Conservation (phyloP, 2,113 vertebrate species). For the Smithornis capensis region DNA sequence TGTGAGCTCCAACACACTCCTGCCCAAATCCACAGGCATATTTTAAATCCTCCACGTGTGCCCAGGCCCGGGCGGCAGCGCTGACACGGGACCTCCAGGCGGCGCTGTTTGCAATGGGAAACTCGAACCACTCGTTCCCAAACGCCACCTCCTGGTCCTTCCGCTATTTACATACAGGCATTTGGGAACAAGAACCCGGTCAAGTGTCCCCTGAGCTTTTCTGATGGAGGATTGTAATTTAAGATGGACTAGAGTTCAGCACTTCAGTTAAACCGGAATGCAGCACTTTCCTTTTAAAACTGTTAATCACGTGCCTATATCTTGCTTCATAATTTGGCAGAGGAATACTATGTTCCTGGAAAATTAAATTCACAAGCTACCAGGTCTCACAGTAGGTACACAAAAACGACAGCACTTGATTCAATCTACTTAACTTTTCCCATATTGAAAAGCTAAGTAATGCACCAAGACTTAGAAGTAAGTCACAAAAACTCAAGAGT, state of each 20-base stretch:
- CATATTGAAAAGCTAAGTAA: not conserved
- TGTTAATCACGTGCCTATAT: not conserved
- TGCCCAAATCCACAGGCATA: fast-evolving
- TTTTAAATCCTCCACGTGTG: fast-evolving
- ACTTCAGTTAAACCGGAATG: fast-evolving
- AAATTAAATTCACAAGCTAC: not conserved
- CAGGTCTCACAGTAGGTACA: not conserved
- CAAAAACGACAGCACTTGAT: not conserved
- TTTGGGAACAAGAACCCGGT: fast-evolving
- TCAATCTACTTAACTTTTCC: not conserved
- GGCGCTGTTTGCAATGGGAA: not conserved
- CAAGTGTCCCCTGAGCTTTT: fast-evolving
- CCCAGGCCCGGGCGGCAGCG: fast-evolving
- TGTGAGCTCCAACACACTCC: fast-evolving
- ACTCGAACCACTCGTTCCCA: fast-evolving
- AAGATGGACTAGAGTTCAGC: not conserved
- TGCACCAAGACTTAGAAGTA: not conserved
- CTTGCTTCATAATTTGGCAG: not conserved
- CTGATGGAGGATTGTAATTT: fast-evolving
- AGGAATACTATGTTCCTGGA: not conserved
- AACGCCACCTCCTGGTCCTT: not conserved
- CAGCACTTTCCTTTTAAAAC: not conserved
- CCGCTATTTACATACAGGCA: fast-evolving
- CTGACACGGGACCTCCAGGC: not conserved
- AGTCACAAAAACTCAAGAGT: not conserved